Base-by-base conservation (phyloP, 23 tunicate species). In the Aplidium turbinatum region DNA sequence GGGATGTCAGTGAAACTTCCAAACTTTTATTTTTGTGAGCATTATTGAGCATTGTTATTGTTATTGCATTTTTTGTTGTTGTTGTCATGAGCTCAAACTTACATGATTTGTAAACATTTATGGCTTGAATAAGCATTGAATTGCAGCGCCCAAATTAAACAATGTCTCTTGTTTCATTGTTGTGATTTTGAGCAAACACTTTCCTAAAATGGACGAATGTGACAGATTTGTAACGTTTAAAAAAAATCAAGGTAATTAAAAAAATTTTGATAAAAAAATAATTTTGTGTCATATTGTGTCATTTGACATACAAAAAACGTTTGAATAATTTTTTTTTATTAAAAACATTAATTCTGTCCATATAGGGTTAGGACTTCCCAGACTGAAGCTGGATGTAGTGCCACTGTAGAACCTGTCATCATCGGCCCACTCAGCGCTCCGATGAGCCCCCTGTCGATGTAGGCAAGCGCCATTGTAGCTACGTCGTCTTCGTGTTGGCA, bases 361-460 rank as follows among this genome's bases (percentile, higher is more conserved):
- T 53, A 53, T 7, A 53, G 60, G 60, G 60, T 53, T 53, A 53
- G 22, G 60, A 19, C 60, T n/a, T n/a, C n/a, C n/a, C n/a, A n/a
- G n/a, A n/a, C n/a, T n/a, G n/a, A n/a, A n/a, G n/a, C n/a, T n/a
- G n/a, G n/a, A n/a, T n/a, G n/a, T n/a, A n/a, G n/a, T n/a, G n/a
- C n/a, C n/a, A n/a, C n/a, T n/a, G n/a, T n/a, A n/a, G n/a, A n/a
- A n/a, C n/a, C n/a, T n/a, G n/a, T n/a, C n/a, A n/a, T n/a, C n/a
- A n/a, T n/a, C n/a, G n/a, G n/a, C n/a, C n/a, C n/a, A n/a, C n/a
- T n/a, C n/a, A n/a, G n/a, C n/a, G n/a, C n/a, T n/a, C n/a, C n/a
- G n/a, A n/a, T n/a, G n/a, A n/a, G n/a, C n/a, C n/a, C n/a, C n/a
- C n/a, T n/a, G n/a, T n/a, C n/a, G n/a, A n/a, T n/a, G n/a, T n/a